Base-by-base conservation (phyloP, 2,888 invertebrate species). In the Opisthograptis luteolata region DNA sequence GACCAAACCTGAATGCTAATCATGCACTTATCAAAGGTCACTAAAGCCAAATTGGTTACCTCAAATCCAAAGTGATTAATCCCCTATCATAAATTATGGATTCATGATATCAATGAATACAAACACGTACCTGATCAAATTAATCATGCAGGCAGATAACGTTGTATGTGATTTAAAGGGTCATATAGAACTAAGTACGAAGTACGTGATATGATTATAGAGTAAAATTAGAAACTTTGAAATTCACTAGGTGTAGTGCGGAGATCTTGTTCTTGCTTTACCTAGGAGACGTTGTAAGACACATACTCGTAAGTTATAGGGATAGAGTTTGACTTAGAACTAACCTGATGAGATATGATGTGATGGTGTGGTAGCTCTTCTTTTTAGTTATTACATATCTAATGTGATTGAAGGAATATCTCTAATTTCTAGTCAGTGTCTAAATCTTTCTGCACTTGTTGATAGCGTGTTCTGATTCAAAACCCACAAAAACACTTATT, bases 81-180 rank as follows among this genome's bases (percentile, higher is more conserved):
- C 31, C 24, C 6, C 24, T 28, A 32, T 31, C 37, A 48, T 44
- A 27, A 43, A 48, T 54, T 45, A 54, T 54, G 22, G 41, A 54
- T 48, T 12, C 36, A 35, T 31, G 40, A 35, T 39, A 48, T 47
- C 34, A 46, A 9, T 45, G 31, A 42, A 52, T 15, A 46, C 20
- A 53, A 31, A 39, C 52, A 53, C 52, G 52, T 77, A 68, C 45
- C 63, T 68, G 73, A 79, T 76, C 70, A 66, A 77, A 83, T 83
- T 76, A 83, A 83, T 80, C 81, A 81, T 67, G 66, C 59, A 64
- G 68, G 68, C 68, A 70, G 82, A 84, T 83, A 83, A 75, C 75
- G 74, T 67, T 73, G 66, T 73, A 64, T 75, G 66, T 81, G 79
- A 84, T 84, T 82, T 78, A 83, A 68, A 71, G 71, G 77, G 73